Conservation (phyloP, 92 coral and sea anemone genomes). For the Montipora capitata region DNA sequence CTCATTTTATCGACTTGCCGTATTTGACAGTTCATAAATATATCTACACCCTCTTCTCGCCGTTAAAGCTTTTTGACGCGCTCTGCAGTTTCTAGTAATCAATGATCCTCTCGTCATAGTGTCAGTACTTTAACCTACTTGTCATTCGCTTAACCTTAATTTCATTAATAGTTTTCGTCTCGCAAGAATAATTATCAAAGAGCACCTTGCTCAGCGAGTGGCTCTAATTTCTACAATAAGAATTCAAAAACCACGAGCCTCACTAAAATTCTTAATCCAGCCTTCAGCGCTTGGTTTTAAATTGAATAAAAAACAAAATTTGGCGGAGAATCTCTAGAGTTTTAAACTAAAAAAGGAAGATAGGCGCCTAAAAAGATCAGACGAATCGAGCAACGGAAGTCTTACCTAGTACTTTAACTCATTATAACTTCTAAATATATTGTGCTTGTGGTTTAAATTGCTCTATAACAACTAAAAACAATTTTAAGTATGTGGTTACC, state of each 20-base stretch:
- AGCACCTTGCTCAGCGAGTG: not conserved
- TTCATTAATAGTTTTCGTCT: not conserved
- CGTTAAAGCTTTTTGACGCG: not conserved
- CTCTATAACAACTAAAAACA: conserved; percentile 3
- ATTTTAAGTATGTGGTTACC: conserved; percentile 1
- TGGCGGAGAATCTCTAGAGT: not conserved
- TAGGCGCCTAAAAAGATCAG: not conserved
- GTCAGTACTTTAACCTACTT: not conserved
- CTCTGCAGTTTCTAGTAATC: not conserved
- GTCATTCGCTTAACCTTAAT: not conserved
- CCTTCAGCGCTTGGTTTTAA: not conserved
- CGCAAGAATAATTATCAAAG: not conserved
- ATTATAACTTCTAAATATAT: not conserved
- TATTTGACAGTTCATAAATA: not conserved
- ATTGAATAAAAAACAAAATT: not conserved
- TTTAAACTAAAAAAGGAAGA: not conserved
- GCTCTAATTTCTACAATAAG: not conserved
- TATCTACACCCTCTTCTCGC: not conserved
- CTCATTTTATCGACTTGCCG: not conserved
- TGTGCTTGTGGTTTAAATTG: conserved; percentile 1
- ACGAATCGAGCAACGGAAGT: not conserved
- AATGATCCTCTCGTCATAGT: not conserved
- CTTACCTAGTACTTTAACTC: not conserved
- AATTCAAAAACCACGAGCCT: not conserved
- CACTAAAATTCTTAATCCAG: not conserved